These are phyloP conservation scores for Neelides folsomi DNA, from an alignment of 2,888 invertebrate genomes.

Conservation along the genomic window DNA sequence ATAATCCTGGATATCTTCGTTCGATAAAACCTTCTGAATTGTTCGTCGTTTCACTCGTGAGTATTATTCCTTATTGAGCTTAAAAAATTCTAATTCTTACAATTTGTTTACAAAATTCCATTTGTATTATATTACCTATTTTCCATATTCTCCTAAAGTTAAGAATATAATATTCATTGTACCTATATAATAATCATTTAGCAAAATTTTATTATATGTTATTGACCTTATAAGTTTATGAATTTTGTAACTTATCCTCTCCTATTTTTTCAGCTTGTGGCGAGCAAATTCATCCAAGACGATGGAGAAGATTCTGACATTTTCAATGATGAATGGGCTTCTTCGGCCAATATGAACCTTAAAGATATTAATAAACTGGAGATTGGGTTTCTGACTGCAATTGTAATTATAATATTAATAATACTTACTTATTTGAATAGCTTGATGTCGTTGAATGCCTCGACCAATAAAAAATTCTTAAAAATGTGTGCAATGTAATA, in stretches of 20 bases:
- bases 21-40: slow-evolving; percentile 77
- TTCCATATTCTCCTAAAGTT: too few relatives aligned
- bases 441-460: too few relatives aligned
- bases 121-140: too few relatives aligned
- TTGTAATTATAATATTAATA: slow-evolving; percentile 50
- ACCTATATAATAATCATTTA: too few relatives aligned
- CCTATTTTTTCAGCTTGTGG: slow-evolving; percentile 75
- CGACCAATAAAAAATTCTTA: too few relatives aligned
- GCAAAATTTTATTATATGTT: not conserved
- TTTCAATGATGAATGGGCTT: slow-evolving; percentile 84
- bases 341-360: slow-evolving; percentile 59
- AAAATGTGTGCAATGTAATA: too few relatives aligned
- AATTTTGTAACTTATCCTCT: too few relatives aligned
- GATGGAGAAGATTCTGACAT: slow-evolving; percentile 85
- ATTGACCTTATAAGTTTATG: slow-evolving; percentile 8
- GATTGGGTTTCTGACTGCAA: slow-evolving; percentile 72
- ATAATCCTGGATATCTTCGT: slow-evolving; percentile 70
- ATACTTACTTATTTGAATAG: slow-evolving; percentile 6
- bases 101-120: too few relatives aligned
- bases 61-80: too few relatives aligned
- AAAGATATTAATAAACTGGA: slow-evolving; percentile 68
- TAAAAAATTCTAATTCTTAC: too few relatives aligned
- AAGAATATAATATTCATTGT: too few relatives aligned
- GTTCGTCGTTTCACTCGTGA: slow-evolving; percentile 84
- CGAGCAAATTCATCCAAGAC: slow-evolving; percentile 88